phyloP scores from a whole-genome alignment of 2,797 vertebrate species.

The Pterois miles region DNA sequence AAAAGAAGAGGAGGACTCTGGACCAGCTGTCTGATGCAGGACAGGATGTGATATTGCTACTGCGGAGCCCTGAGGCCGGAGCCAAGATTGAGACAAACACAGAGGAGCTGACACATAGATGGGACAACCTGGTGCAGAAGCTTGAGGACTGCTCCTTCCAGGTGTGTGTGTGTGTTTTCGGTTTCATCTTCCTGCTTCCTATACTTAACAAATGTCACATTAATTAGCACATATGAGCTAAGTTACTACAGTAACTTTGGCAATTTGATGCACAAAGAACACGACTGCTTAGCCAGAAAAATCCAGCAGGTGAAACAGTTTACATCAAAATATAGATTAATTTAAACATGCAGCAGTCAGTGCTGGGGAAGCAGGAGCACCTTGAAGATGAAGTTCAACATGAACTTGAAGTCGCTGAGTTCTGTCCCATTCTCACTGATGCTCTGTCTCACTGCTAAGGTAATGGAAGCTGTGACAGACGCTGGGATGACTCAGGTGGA shows the following conservation, averaged over 20 bases:
- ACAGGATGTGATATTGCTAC: constrained; percentile 89
- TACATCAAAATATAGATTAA: background rate
- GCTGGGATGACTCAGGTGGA: constrained; percentile 84
- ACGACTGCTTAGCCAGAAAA: background rate
- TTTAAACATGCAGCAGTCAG: background rate
- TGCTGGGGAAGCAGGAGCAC: background rate
- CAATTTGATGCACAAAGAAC: background rate
- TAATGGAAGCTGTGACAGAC: constrained; percentile 88
- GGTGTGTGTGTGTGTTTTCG: constrained; percentile 76
- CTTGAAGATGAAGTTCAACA: background rate
- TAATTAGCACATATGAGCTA: background rate
- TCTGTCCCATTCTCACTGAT: background rate
- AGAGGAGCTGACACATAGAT: constrained; percentile 93
- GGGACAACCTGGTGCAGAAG: constrained; percentile 96
- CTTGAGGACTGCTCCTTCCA: constrained; percentile 95
- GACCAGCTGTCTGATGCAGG: constrained; percentile 92
- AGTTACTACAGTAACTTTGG: background rate
- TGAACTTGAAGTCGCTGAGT: background rate
- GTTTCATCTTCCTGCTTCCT: background rate
- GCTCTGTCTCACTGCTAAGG: constrained; percentile 74
- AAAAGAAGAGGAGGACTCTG: constrained; percentile 90
- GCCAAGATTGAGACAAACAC: constrained; percentile 86
- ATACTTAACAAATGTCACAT: background rate
- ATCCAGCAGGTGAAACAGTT: background rate
- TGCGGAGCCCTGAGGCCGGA: constrained; percentile 83